phyloP scores from a whole-genome alignment of 2,888 invertebrate species.

The Cylloceria caligata region DNA sequence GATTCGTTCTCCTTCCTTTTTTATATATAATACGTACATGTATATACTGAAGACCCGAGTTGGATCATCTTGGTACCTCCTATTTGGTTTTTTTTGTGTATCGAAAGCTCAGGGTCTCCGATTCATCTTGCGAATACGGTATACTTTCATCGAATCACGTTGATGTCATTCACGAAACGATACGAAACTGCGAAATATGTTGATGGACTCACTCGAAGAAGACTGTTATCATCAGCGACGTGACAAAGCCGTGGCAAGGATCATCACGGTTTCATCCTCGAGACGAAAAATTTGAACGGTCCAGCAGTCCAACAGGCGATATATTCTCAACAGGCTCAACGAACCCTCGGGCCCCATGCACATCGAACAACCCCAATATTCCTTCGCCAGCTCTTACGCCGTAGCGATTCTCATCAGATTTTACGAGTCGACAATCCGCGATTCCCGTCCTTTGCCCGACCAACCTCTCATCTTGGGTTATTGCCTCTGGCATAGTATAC shows the following conservation, averaged over 20 bases:
- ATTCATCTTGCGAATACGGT: not conserved
- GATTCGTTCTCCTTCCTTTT: not conserved
- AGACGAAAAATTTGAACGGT: conserved; percentile 43
- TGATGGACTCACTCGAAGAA: conserved; percentile 13
- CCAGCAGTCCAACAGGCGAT: conserved; percentile 9
- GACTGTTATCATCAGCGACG: conserved; percentile 10
- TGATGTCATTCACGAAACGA: conserved; percentile 22
- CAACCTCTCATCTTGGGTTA: conserved; percentile 58
- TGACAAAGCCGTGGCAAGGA: conserved; percentile 47
- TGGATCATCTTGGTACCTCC: too few species aligned
- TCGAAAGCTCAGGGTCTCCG: too few species aligned
- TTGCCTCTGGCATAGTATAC: conserved; percentile 39
- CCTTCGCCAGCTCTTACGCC: conserved; percentile 34
- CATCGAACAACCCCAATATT: conserved; percentile 49
- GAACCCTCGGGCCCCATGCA: conserved; percentile 46
- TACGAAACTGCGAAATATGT: conserved; percentile 49
- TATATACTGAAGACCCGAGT: too few species aligned
- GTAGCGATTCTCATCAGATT: conserved; percentile 62
- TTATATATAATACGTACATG: not conserved
- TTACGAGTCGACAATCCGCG: conserved; percentile 60
- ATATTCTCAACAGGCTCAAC: conserved; percentile 47
- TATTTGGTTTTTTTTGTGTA: too few species aligned
- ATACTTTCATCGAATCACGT: not conserved
- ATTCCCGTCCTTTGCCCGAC: conserved; percentile 40
- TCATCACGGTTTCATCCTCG: conserved; percentile 34